Conservation (phyloP, 2,797 vertebrate species). For the Gephyroberyx darwinii region DNA sequence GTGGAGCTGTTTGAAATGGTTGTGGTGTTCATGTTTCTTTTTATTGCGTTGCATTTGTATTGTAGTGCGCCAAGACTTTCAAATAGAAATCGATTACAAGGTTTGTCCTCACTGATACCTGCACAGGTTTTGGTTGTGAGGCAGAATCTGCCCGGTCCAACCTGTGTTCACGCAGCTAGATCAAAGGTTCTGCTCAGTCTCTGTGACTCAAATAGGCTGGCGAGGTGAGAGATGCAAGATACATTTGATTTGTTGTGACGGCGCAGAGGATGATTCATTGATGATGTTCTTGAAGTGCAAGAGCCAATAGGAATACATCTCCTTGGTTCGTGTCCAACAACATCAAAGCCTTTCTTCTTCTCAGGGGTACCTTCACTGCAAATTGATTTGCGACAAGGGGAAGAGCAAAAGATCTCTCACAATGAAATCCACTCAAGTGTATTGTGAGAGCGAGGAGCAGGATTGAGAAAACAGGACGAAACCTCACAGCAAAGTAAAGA, state of each 20-base stretch:
- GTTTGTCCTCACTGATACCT: neutral
- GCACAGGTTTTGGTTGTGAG: neutral
- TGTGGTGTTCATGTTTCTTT: neutral
- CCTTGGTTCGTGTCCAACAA: constrained; percentile 51
- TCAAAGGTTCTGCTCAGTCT: constrained; percentile 52
- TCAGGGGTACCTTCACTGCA: constrained; percentile 35
- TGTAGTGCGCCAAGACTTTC: neutral
- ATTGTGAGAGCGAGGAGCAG: constrained; percentile 16
- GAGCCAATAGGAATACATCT: constrained; percentile 44
- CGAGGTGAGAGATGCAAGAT: constrained; percentile 53
- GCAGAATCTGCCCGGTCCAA: constrained; percentile 33
- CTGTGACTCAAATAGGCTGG: constrained; percentile 47
- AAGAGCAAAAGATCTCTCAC: constrained; percentile 36
- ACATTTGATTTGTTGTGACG: constrained; percentile 61
- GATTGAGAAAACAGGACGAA: neutral
- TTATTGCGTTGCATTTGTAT: neutral
- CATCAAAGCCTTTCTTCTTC: constrained; percentile 62
- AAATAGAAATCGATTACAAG: constrained; percentile 12
- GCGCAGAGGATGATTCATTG: constrained; percentile 51
- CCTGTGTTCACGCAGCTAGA: constrained; percentile 33
- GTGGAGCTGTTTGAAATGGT: neutral
- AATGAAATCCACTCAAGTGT: constrained; percentile 23
- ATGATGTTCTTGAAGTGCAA: constrained; percentile 61
- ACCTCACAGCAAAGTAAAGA: constrained; percentile 18
- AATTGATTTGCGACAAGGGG: constrained; percentile 48